phyloP scores from a whole-genome alignment of 2,888 invertebrate species.

The Parapristionchus giblindavisi region DNA sequence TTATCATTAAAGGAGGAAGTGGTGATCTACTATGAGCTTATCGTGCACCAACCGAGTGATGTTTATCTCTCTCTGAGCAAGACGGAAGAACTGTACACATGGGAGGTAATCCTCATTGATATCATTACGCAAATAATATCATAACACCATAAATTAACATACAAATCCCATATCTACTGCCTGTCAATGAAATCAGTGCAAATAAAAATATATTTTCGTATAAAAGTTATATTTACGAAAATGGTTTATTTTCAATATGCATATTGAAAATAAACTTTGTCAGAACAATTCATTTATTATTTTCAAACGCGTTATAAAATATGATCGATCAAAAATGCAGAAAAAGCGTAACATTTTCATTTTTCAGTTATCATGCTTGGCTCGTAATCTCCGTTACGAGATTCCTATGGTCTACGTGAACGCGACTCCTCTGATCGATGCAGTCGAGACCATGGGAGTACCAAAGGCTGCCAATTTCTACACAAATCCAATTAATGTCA shows the following conservation, averaged over 20 bases:
- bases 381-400: conserved; percentile 61
- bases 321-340: not conserved
- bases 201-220: too few species aligned
- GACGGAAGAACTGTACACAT: not conserved
- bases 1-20: conserved; percentile 40
- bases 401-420: conserved; percentile 67
- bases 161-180: too few species aligned
- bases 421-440: conserved; percentile 59
- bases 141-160: not conserved
- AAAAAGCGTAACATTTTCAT: not conserved
- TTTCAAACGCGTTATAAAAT: too few species aligned
- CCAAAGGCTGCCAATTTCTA: conserved; percentile 62
- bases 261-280: too few species aligned
- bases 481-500: conserved; percentile 64
- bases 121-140: not conserved
- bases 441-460: conserved; percentile 60
- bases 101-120: conserved; percentile 19
- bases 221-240: too few species aligned
- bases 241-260: too few species aligned
- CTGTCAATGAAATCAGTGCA: too few species aligned
- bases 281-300: too few species aligned
- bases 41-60: conserved; percentile 61
- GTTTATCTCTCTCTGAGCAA: conserved; percentile 45
- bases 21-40: conserved; percentile 56
- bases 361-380: conserved; percentile 56